Conservation (phyloP, 2,113 vertebrate genomes). For the Syngnathus floridae region DNA sequence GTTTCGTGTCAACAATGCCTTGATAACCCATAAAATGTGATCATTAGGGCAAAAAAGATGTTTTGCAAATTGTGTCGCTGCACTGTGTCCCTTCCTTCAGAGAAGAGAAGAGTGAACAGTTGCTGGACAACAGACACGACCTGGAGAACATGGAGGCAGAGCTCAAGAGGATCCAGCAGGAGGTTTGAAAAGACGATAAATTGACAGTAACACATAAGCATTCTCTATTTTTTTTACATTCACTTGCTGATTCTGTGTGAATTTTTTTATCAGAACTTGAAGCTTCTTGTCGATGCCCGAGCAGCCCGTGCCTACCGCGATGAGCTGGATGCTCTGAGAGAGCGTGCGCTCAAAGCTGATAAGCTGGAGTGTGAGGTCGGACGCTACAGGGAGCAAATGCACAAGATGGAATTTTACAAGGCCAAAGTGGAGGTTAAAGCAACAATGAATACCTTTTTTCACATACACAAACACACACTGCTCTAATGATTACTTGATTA, state of each 20-base stretch:
- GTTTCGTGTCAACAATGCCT: not conserved
- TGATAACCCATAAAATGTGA: not conserved
- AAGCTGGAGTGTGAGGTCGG: slow-evolving; percentile 95
- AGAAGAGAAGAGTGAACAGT: slow-evolving; percentile 95
- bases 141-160: slow-evolving; percentile 86
- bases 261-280: slow-evolving; percentile 77
- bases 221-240: not conserved
- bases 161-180: slow-evolving; percentile 89
- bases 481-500: too few relatives aligned
- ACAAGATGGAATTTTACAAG: slow-evolving; percentile 96
- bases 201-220: slow-evolving; percentile 8
- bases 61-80: not conserved
- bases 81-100: slow-evolving; percentile 52
- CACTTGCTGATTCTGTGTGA: not conserved
- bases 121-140: slow-evolving; percentile 92
- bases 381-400: slow-evolving; percentile 90
- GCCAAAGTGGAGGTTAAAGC: slow-evolving; percentile 86
- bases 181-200: slow-evolving; percentile 69
- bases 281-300: slow-evolving; percentile 85
- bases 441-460: not conserved
- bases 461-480: too few relatives aligned
- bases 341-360: slow-evolving; percentile 89
- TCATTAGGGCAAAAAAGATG: not conserved
- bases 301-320: slow-evolving; percentile 90
- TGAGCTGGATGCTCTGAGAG: slow-evolving; percentile 87